These are phyloP conservation scores for Varanus salvator DNA, from an alignment of 2,113 vertebrate genomes.

Conservation along the genomic window DNA sequence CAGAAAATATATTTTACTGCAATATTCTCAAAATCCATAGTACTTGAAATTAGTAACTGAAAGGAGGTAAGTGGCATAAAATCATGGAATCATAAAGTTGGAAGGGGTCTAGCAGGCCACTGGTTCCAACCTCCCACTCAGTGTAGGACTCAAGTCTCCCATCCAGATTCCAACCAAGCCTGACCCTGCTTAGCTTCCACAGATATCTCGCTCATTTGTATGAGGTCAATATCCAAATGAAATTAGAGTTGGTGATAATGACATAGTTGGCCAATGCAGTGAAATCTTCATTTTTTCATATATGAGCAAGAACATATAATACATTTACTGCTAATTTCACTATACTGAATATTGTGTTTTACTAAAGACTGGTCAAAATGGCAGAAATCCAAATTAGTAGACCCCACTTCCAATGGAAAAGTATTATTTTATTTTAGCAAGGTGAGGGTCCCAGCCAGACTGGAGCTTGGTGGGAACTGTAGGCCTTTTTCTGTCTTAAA, in stretches of 20 bases:
- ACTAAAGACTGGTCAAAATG: constrained; percentile 67
- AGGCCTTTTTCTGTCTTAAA: no score
- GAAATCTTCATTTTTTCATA: constrained; percentile 11
- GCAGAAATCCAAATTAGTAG: constrained; percentile 69
- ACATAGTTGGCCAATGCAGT: constrained; percentile 22
- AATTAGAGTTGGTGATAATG: background rate
- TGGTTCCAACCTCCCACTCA: no score
- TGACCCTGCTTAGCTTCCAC: no score
- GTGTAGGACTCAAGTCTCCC: no score
- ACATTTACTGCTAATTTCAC: constrained; percentile 32
- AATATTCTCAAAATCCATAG: constrained; percentile 2
- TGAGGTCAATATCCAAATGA: background rate
- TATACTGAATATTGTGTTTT: constrained; percentile 62
- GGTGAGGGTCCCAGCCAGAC: constrained; percentile 34
- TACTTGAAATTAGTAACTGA: background rate
- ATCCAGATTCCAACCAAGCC: no score
- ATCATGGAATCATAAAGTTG: no score
- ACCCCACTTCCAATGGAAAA: constrained; percentile 60
- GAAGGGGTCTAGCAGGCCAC: no score
- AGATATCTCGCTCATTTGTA: no score
- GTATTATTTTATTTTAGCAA: constrained; percentile 60
- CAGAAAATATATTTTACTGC: constrained; percentile 37
- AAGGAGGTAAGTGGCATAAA: background rate
- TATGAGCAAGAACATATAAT: constrained; percentile 30
- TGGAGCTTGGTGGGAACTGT: no score